Percentiles rank a stretch among this genome's conserved stretches.
Evolutionary conservation across 1,140 invertebrate species (phyloP).

Genomic region (Akabosia matsudoensis): DNA sequence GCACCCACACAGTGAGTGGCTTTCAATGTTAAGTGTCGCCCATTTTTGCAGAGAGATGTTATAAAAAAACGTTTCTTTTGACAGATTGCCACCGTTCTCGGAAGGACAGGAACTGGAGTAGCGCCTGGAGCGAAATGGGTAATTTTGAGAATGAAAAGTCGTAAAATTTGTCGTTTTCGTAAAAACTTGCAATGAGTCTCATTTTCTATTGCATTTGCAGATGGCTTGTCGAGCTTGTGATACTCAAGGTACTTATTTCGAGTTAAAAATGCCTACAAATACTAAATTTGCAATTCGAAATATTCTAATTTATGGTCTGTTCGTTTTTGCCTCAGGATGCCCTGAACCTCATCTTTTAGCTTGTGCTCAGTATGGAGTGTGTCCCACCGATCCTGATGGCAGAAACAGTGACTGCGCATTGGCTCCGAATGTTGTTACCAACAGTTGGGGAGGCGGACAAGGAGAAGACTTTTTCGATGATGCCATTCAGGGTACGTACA

Average conservation of each 20-base stretch:
- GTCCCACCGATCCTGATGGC: conserved; percentile 5
- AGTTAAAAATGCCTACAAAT: too few species aligned
- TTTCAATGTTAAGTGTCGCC: background rate
- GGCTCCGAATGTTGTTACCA: background rate
- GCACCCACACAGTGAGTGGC: background rate
- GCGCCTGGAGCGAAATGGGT: conserved; percentile 5
- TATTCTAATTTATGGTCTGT: background rate
- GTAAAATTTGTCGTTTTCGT: too few species aligned
- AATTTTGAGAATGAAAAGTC: too few species aligned
- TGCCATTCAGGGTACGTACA: background rate
- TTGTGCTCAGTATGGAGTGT: background rate
- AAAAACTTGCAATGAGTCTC: too few species aligned
- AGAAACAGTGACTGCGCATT: background rate
- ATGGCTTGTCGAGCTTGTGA: conserved; percentile 14
- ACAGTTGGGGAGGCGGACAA: conserved; percentile 6
- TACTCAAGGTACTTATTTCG: background rate
- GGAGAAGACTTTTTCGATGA: conserved; percentile 1
- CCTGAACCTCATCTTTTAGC: background rate
- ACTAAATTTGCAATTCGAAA: too few species aligned
- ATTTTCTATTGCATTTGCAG: background rate
- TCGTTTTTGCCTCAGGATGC: background rate
- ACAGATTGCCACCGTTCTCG: background rate
- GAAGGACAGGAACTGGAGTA: conserved; percentile 1
- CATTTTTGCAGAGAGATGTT: too few species aligned
- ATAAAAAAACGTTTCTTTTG: too few species aligned